A percentile compares a stretch with the other conserved stretches of the same genome.
Evolutionary conservation across 2,113 vertebrate genomes (phyloP).

Genomic region (Oceanodroma tethys): DNA sequence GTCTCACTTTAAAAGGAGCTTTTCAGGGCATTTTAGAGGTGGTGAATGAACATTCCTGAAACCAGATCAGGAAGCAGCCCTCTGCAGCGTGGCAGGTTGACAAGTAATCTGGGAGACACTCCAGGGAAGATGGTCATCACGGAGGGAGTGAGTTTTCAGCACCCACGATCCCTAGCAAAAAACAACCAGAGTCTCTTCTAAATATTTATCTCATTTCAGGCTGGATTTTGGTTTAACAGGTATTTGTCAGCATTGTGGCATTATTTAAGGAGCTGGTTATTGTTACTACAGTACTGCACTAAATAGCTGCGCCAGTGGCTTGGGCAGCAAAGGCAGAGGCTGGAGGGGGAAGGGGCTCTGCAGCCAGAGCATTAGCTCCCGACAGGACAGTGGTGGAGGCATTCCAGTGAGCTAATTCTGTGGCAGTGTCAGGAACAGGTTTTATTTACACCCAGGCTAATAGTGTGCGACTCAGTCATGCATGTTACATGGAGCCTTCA

Average conservation of each 20-base stretch:
- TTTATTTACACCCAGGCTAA: slow-evolving; percentile 59
- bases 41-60: not conserved
- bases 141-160: not conserved
- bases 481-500: slow-evolving; percentile 56
- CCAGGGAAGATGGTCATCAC: not conserved
- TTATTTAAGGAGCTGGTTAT: not conserved
- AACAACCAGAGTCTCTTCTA: not conserved
- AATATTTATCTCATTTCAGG: not conserved
- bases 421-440: slow-evolving; percentile 13
- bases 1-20: not conserved
- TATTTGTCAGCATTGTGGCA: not conserved
- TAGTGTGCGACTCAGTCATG: slow-evolving; percentile 55
- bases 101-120: not conserved
- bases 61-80: not conserved
- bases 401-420: slow-evolving; percentile 31
- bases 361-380: not conserved
- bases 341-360: not conserved
- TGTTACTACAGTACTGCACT: not conserved
- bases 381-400: not conserved
- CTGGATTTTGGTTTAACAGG: not conserved
- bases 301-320: not conserved
- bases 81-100: not conserved
- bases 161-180: not conserved
- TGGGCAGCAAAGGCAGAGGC: not conserved
- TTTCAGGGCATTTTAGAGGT: not conserved